Base-by-base conservation (phyloP, 2,113 vertebrate species). In the Tricholaema leucomelas region DNA sequence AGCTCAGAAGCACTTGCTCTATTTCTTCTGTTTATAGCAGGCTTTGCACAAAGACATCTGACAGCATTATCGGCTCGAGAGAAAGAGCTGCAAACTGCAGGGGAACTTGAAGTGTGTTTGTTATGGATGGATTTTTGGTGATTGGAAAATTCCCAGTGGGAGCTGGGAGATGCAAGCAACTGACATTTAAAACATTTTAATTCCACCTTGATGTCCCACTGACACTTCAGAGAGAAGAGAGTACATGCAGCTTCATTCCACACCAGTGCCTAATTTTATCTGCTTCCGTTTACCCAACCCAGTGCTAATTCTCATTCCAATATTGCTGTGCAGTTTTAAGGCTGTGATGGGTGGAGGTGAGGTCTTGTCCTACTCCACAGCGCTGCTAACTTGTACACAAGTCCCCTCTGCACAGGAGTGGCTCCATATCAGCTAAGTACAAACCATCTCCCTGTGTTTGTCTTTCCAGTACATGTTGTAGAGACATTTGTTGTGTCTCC, bases 391-490 rank as follows among this genome's bases (percentile, higher is more conserved):
- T 65, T 35, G 58, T 25, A 2, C 44, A 10, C 3, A 11, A 8
- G 5, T 13, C 46, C 25, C 33, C 7, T 40, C 23, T 13, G 44
- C 8, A 10, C 7, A 4, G 11, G 15, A 14, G 8, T 21, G 19
- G 56, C 6, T 15, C 35, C 31, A 10, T 12, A 1, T 0, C 2
- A 65, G 1, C 54, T 15, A 13, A 30, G 24, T 35, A 30, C 20
- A 24, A 73, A 21, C 12, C 15, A 23, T 3, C 24, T 60, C 36
- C 30, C 11, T 12, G 23, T 1, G 0, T 63, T 28, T 33, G 44
- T 21, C 11, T 61, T 67, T 46, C 44, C 28, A 2, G 15, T 5
- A 1, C 1, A 3, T 13, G 4, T 3, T 30, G 15, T 2, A 6
- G 16, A 33, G 35, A 3, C 30, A 35, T 15, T 15, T 1, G 1